Percentiles rank a stretch among this genome's conserved stretches.
Conservation (phyloP, 2,113 vertebrate species). For the Neogobius melanostomus region DNA sequence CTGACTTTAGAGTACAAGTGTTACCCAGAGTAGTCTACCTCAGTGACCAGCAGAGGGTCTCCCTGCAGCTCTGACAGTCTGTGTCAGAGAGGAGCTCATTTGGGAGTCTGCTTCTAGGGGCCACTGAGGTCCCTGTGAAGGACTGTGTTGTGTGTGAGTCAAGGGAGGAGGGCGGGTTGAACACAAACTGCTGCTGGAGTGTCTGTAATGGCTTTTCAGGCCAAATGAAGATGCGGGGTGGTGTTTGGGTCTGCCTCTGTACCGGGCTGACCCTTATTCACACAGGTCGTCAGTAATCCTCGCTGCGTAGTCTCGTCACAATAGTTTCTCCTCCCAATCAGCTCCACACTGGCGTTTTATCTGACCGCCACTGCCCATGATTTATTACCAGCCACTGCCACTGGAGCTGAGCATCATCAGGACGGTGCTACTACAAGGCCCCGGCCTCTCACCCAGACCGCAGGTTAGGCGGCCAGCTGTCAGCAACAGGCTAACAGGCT, state of each 20-base stretch:
- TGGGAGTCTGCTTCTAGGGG: constrained; percentile 50
- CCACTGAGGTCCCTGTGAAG: constrained; percentile 55
- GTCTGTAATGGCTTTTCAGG: constrained; percentile 71
- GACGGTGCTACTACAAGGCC: constrained; percentile 60
- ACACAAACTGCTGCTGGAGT: constrained; percentile 49
- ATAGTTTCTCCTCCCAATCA: constrained; percentile 73
- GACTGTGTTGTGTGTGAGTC: constrained; percentile 28
- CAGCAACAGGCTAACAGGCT: constrained; percentile 33
- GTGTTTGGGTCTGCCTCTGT: constrained; percentile 58
- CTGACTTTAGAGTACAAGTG: neutral
- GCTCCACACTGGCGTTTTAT: constrained; percentile 66
- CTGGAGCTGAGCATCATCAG: constrained; percentile 62
- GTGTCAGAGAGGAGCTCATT: constrained; percentile 56
- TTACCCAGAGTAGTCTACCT: constrained; percentile 18
- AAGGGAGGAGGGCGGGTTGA: constrained; percentile 45
- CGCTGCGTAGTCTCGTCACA: constrained; percentile 59
- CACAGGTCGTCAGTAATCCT: constrained; percentile 60
- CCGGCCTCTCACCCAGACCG: constrained; percentile 49
- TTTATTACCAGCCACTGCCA: constrained; percentile 70
- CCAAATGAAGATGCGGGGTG: constrained; percentile 68
- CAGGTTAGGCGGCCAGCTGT: constrained; percentile 35
- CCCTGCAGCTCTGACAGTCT: constrained; percentile 14
- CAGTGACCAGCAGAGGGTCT: constrained; percentile 55
- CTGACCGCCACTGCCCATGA: constrained; percentile 70
- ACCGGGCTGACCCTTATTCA: constrained; percentile 68